Percentiles rank a stretch among this genome's conserved stretches.
These are phyloP conservation scores for Scomber japonicus DNA, from an alignment of 2,113 vertebrate species.

Conservation along the genomic window DNA sequence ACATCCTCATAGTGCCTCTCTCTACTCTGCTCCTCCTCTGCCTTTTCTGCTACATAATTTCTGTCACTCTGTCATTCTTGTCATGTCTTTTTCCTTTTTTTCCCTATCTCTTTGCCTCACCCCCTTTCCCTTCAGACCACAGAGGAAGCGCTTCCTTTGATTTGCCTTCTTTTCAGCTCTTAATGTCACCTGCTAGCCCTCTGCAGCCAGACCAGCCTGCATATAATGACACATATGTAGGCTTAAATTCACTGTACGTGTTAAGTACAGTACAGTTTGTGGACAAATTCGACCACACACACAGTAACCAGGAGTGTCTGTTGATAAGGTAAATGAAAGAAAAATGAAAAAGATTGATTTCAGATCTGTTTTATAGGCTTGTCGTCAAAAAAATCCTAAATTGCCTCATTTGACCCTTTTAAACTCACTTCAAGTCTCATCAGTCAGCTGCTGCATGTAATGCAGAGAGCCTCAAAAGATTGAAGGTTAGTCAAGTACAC, in stretches of 20 bases:
- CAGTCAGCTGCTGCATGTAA: too few species aligned
- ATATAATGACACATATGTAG: neutral
- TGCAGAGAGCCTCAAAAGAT: too few species aligned
- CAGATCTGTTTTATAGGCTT: too few species aligned
- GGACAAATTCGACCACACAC: neutral
- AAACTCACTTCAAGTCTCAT: neutral
- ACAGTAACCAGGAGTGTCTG: neutral
- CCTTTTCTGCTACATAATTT: constrained; percentile 28
- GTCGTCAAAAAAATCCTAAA: too few species aligned
- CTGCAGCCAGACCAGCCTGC: neutral
- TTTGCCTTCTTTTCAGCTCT: constrained; percentile 15
- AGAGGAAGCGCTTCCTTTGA: constrained; percentile 20
- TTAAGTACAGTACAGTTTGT: neutral
- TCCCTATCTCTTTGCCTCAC: neutral
- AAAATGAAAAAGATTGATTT: neutral
- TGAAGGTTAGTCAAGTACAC: too few species aligned
- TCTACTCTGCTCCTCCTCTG: neutral
- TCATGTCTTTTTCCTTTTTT: neutral
- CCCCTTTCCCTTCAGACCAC: neutral
- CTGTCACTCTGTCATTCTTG: constrained; percentile 10
- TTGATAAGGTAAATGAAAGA: neutral
- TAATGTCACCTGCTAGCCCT: constrained; percentile 18
- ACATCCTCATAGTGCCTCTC: constrained; percentile 19
- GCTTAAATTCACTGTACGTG: neutral
- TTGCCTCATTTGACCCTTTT: neutral